Evolutionary conservation across 2,113 vertebrate genomes (phyloP), one percentile per base, ranked within the genome.

Genomic region (Sminthopsis crassicaudata): DNA sequence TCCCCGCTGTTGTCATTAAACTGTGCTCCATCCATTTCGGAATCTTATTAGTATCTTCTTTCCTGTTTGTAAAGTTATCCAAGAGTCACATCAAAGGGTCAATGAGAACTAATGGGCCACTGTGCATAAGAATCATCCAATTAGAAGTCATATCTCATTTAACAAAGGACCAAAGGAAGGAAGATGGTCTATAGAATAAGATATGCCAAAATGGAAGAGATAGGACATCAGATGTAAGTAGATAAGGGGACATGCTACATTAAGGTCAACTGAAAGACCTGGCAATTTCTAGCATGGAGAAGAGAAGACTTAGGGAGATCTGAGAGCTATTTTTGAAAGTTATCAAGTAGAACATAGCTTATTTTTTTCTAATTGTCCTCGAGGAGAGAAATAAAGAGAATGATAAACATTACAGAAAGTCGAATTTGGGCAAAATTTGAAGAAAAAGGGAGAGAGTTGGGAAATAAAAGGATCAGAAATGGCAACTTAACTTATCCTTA

Each of bases 11-110:
- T 50, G 55, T 93, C 60, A 26, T 92, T 94, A 88, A 51, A 50
- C 48, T 53, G 48, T 95, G 89, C 92, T 27, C 26, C 89, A 92
- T 90, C 27, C 26, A 51, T 92, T 91, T 53, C 25, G 22, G 96
- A 90, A 92, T 50, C 89, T 96, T 57, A 93, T 89, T 91, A 84
- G 51, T 91, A 91, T n/a, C n/a, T 19, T 42, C n/a, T 84, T 84
- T 42, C n/a, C 67, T 84, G 67, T 19, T 84, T 84, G 25, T 25
- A 6, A 60, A 24, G 3, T 91, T 76, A 46, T 60, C 92, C 53
- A 89, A 16, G 22, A 90, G 12, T 22, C 50, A 95, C 23, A 93
- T 67, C 8, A 93, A 92, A 92, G 1, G 11, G n/a, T 14, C 25
- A 3, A 46, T 91, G n/a, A 53, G 90, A 91, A 53, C 46, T 30